Evolutionary conservation across 2,797 vertebrate species (phyloP), one percentile per base, ranked within the genome.

Genomic region (Myripristis murdjan): DNA sequence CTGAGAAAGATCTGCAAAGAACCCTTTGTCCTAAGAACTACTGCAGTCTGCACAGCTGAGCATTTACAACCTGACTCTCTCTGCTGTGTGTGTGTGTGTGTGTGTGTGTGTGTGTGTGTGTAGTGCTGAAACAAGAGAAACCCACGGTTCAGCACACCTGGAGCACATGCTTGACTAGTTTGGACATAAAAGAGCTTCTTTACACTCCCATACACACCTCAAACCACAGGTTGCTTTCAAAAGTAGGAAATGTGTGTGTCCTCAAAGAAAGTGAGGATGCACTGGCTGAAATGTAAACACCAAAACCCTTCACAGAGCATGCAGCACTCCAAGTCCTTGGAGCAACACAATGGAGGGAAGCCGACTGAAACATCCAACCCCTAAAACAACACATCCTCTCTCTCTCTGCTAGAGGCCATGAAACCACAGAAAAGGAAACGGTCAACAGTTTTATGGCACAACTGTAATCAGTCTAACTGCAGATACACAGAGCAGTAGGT

Each of bases 291-390:
- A 72, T n/a, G 8, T 57, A 76, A 86, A 75, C 51, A 55, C 20
- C 39, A 2, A 2, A 55, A n/a, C 2, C 24, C 75, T 33, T 39
- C 22, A 22, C 46, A 24, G 37, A 60, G 39, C 51, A 54, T 52
- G 47, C 52, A 41, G 16, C 57, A 56, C 22, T 62, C 49, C 53
- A 6, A 63, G 59, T 55, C 60, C 62, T 44, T 46, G n/a, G n/a
- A 41, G 59, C 5, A 6, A 52, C 59, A 91, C 89, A 93, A 92
- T 89, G 28, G 57, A 11, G 72, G 92, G 90, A 92, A 89, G 85
- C 61, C 64, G 71, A 58, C 58, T 7, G 48, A 76, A 22, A 48
- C 28, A 58, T 77, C 75, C 54, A 43, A 70, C 54, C 46, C 31
- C 26, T 46, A 75, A 74, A 74, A 74, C 71, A 70, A 83, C 64